phyloP scores from a whole-genome alignment of 2,888 invertebrate genomes.

The Arctia plantaginis region DNA sequence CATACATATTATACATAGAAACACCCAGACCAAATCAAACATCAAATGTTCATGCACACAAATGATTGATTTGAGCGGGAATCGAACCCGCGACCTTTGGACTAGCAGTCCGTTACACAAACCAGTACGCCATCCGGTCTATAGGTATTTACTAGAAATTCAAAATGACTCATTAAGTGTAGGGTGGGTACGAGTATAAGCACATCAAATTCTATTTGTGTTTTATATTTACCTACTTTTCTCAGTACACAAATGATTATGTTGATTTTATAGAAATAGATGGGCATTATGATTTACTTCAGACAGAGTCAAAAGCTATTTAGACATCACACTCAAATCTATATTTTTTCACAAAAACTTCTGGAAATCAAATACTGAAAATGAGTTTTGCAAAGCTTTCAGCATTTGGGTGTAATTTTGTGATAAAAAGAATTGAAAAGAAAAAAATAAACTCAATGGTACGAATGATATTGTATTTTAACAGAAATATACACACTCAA shows the following conservation, averaged over 20 bases:
- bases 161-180: too few relatives aligned
- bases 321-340: not conserved
- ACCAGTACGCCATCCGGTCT: too few relatives aligned
- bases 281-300: not conserved
- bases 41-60: too few relatives aligned
- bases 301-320: not conserved
- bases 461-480: not conserved
- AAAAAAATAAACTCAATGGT: not conserved
- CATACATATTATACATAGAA: too few relatives aligned
- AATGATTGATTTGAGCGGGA: too few relatives aligned
- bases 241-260: not conserved
- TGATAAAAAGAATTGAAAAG: not conserved
- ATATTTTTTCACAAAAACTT: not conserved
- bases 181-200: too few relatives aligned
- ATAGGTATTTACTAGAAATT: too few relatives aligned
- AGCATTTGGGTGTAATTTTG: not conserved
- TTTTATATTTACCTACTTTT: too few relatives aligned
- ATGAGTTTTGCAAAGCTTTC: not conserved
- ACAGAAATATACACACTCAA: not conserved
- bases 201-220: too few relatives aligned
- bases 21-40: too few relatives aligned
- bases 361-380: not conserved
- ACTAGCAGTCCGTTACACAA: too few relatives aligned
- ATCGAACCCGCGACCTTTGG: too few relatives aligned
- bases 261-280: not conserved